Evolutionary conservation across 2,113 vertebrate genomes (phyloP), one percentile per base, ranked within the genome.

Genomic region (Arenaria interpres): DNA sequence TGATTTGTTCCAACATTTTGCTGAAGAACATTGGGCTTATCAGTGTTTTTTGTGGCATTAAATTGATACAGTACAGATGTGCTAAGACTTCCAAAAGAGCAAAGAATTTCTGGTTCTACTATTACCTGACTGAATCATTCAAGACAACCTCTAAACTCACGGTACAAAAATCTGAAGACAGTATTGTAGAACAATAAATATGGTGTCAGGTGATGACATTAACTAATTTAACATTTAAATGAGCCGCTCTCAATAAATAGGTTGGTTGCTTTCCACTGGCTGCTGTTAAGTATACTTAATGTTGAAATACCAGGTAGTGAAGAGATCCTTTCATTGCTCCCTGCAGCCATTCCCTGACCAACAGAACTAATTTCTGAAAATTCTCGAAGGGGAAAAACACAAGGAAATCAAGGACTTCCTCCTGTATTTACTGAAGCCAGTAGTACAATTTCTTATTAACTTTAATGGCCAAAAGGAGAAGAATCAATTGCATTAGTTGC

Each of bases 391-490:
- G 46, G 46, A 77, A 89, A 91, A 86, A 3, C n/a, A 41, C 33
- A 87, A 35, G 21, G 32, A 94, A 86, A 91, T 74, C 48, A 80
- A 82, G 27, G 66, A 82, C 50, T 95, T 90, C 28, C 24, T 63
- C 63, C 68, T 64, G 28, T 78, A 95, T 73, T 84, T 93, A 66
- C 71, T 88, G 67, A 89, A 82, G 75, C 41, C 60, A 81, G 63
- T 25, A 89, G 39, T 62, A 85, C 14, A 51, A 79, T 89, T 85
- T 82, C 74, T 87, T 93, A 93, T 88, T 94, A 94, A 96, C 86
- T 95, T 92, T 91, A 94, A 94, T 73, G 74, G 81, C 66, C 84
- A 75, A 89, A 85, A 87, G 46, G 77, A 94, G 85, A 92, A 89
- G 48, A 82, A 95, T 73, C 91, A 89, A 73, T 85, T 91, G 48